phyloP scores from a whole-genome alignment of 2,888 invertebrate genomes.

The Octodonta nipae region DNA sequence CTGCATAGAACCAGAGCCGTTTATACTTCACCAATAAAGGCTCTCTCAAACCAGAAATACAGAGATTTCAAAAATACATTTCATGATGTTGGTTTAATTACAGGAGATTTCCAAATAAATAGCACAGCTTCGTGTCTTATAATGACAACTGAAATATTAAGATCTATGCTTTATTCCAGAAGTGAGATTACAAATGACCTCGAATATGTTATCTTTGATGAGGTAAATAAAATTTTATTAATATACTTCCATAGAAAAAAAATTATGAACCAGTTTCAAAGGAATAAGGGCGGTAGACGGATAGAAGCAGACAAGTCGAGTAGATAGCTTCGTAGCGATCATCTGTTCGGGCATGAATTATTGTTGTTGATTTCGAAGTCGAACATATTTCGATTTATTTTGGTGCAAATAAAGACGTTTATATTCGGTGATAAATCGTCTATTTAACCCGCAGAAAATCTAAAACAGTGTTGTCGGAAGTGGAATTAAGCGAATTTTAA shows the following conservation, averaged over 20 bases:
- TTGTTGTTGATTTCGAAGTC: no score
- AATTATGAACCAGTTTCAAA: no score
- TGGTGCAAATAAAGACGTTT: no score
- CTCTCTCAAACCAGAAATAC: conserved; percentile 96
- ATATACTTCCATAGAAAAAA: no score
- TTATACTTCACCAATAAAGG: conserved; percentile 98
- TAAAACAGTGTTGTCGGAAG: no score
- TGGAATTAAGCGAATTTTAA: no score
- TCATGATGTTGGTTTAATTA: conserved; percentile 83
- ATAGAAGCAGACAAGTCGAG: no score
- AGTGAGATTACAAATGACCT: conserved; percentile 88
- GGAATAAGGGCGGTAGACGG: no score
- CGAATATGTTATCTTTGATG: conserved; percentile 98
- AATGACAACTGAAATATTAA: conserved; percentile 97
- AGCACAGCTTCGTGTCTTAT: conserved; percentile 87
- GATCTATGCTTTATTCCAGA: conserved; percentile 92
- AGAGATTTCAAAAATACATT: conserved; percentile 90
- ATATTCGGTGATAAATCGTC: no score
- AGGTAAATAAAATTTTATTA: conserved; percentile 39
- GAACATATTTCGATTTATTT: no score
- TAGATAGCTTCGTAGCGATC: no score
- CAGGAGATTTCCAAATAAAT: conserved; percentile 92
- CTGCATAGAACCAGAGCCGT: conserved; percentile 84
- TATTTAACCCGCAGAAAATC: no score
- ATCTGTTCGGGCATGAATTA: background rate